These are phyloP conservation scores for Clepsis dumicolana DNA, from an alignment of 2,888 invertebrate species.

Conservation along the genomic window DNA sequence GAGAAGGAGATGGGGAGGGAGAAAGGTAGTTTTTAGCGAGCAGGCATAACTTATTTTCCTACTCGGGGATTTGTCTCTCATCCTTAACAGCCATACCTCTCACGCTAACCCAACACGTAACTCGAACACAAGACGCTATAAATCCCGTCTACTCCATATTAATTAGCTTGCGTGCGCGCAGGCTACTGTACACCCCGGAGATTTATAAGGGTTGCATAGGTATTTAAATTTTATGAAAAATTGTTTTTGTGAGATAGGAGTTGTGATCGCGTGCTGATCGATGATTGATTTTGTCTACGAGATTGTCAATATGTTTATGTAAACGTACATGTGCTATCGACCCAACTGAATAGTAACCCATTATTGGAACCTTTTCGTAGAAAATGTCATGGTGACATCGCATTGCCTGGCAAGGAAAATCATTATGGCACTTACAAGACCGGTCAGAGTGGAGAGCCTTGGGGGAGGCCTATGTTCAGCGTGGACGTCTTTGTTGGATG, in stretches of 20 bases:
- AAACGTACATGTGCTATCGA: too few relatives aligned
- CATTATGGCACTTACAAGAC: too few relatives aligned
- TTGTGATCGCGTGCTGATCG: slow-evolving; percentile 40
- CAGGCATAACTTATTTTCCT: not conserved
- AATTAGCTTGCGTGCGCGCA: slow-evolving; percentile 77
- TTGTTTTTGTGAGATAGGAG: slow-evolving; percentile 24
- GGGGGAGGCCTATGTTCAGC: too few relatives aligned
- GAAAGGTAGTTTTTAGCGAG: too few relatives aligned
- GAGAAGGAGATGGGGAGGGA: too few relatives aligned
- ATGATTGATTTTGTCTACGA: slow-evolving; percentile 34
- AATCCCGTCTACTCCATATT: slow-evolving; percentile 79
- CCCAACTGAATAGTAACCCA: too few relatives aligned
- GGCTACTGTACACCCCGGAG: slow-evolving; percentile 65
- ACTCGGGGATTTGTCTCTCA: slow-evolving; percentile 24
- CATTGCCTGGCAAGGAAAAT: too few relatives aligned
- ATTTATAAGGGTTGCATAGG: slow-evolving; percentile 38
- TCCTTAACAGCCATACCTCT: slow-evolving; percentile 46
- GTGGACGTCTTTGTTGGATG: too few relatives aligned
- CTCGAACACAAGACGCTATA: slow-evolving; percentile 62
- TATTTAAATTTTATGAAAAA: slow-evolving; percentile 44
- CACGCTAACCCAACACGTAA: slow-evolving; percentile 51
- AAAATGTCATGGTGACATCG: too few relatives aligned
- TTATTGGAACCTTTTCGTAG: too few relatives aligned
- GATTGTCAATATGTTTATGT: not conserved
- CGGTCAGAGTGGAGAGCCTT: too few relatives aligned